Conservation (phyloP, 2,797 vertebrate species). For the Lerista edwardsae region DNA sequence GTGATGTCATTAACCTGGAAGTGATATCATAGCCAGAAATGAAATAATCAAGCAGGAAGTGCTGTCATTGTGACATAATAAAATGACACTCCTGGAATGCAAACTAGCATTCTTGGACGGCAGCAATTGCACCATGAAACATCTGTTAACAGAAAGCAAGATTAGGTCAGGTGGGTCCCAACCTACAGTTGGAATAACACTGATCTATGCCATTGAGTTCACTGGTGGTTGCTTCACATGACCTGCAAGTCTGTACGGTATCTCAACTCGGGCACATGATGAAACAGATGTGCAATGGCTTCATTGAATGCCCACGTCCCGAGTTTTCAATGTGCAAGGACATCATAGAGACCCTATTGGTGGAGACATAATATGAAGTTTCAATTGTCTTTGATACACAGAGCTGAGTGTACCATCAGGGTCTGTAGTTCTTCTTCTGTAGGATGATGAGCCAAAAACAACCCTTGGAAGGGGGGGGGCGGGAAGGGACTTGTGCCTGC, state of each 20-base stretch:
- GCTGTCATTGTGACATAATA: no score
- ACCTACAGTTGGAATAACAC: no score
- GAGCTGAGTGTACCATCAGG: neutral
- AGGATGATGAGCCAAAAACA: neutral
- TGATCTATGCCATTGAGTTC: neutral
- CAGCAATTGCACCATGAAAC: no score
- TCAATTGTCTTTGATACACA: conserved; percentile 23
- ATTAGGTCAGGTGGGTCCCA: no score
- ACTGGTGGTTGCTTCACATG: neutral
- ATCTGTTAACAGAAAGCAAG: no score
- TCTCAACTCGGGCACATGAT: neutral
- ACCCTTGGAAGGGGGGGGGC: neutral
- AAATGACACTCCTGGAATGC: no score
- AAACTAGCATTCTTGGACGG: no score
- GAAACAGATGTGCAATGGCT: neutral
- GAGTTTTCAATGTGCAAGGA: neutral
- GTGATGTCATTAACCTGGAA: no score
- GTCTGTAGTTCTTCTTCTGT: neutral
- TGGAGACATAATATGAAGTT: neutral
- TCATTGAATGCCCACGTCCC: no score
- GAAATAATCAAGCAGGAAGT: no score
- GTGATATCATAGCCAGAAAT: no score
- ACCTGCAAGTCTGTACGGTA: neutral
- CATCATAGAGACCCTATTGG: neutral
- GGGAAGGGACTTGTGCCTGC: conserved; percentile 34